Evolutionary conservation across 2,113 vertebrate species (phyloP).

Genomic region (Oncorhynchus nerka): DNA sequence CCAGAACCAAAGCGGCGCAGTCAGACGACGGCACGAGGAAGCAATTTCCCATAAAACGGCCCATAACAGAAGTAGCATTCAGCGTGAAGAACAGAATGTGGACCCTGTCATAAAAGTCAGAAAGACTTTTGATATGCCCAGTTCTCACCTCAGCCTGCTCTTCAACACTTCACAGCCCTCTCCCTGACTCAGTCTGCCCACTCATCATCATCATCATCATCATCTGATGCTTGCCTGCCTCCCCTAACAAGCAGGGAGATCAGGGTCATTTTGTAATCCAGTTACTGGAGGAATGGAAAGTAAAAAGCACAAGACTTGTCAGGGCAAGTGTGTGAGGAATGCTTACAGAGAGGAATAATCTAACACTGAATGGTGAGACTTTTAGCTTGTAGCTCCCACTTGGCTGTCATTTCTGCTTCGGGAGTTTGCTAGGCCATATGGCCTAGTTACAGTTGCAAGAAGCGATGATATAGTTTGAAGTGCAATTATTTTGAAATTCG

Average conservation of each 20-base stretch:
- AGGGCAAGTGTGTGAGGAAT: conserved; percentile 25
- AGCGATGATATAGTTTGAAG: not conserved
- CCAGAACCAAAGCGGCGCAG: too few relatives aligned
- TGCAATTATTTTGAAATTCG: not conserved
- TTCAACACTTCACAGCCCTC: too few relatives aligned
- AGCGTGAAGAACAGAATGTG: not conserved
- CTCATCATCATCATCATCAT: not conserved
- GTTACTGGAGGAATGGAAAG: not conserved
- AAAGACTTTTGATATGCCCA: not conserved
- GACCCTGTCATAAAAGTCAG: conserved; percentile 10
- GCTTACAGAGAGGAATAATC: conserved; percentile 2
- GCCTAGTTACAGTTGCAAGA: conserved; percentile 1
- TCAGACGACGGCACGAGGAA: too few relatives aligned
- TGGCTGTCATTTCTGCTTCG: not conserved
- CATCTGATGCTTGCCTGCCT: not conserved
- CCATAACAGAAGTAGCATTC: conserved; percentile 25
- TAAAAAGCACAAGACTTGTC: conserved; percentile 6
- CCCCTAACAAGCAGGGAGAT: not conserved
- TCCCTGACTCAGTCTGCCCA: not conserved
- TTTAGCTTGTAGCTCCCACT: not conserved
- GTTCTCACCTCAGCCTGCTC: too few relatives aligned
- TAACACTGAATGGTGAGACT: not conserved
- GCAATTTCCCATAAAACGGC: not conserved
- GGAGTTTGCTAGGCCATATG: not conserved
- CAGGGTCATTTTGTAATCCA: conserved; percentile 4